These are phyloP conservation scores for Aculops lycopersici DNA, from an alignment of 1,140 invertebrate genomes.

Conservation along the genomic window DNA sequence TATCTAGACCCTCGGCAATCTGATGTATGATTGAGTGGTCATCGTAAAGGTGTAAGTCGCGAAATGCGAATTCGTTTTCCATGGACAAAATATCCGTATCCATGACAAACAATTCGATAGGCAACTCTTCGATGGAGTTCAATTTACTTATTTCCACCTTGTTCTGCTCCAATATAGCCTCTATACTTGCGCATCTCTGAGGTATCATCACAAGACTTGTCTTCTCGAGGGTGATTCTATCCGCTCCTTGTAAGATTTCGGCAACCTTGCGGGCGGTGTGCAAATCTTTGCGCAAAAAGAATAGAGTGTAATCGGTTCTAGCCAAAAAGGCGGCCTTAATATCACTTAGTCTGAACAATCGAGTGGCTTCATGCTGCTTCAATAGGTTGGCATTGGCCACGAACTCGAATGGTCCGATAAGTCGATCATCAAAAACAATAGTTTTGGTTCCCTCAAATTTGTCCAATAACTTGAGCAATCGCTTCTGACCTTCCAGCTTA, in stretches of 20 bases:
- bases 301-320: conserved; percentile 48
- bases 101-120: conserved; percentile 56
- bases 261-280: conserved; percentile 51
- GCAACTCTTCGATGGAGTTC: conserved; percentile 42
- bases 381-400: conserved; percentile 47
- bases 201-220: conserved; percentile 38
- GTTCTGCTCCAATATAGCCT: conserved; percentile 31
- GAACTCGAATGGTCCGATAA: conserved; percentile 52
- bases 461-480: too few species aligned
- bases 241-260: conserved; percentile 36
- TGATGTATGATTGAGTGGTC: conserved; percentile 57
- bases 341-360: conserved; percentile 36
- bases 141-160: conserved; percentile 39
- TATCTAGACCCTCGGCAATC: conserved; percentile 51
- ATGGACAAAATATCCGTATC: conserved; percentile 72
- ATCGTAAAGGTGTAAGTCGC: conserved; percentile 50
- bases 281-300: conserved; percentile 47
- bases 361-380: conserved; percentile 37
- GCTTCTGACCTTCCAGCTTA: too few species aligned
- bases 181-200: conserved; percentile 46
- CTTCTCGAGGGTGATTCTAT: conserved; percentile 1
- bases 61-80: conserved; percentile 27
- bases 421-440: conserved; percentile 57
- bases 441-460: too few species aligned
- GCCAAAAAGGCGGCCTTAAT: conserved; percentile 26